These are phyloP conservation scores for Mus musculus DNA, from an alignment of 2,113 vertebrate genomes.

Conservation along the genomic window GRCm39 chr17:85891501-85892000, in stretches of 20 bases:
- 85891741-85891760: not conserved
- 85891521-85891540: not conserved
- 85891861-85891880: not conserved
- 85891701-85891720: not conserved
- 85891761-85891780: not conserved
- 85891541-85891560: not conserved
- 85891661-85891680: not conserved
- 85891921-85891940: not conserved
- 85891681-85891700: not conserved
- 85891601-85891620: not conserved
- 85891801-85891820: not conserved
- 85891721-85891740: not conserved
- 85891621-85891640: not conserved
- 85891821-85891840: not conserved
- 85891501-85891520: not conserved
- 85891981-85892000: not conserved
- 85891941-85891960: not conserved
- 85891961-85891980: slow-evolving; percentile 18
- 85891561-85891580: not conserved
- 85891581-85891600: not conserved
- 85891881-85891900: not conserved
- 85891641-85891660: not conserved
- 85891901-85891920: not conserved
- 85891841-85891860: not conserved
- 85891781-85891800: not conserved